phyloP scores from a whole-genome alignment of 1,140 invertebrate species.

The Cotesia glomerata region DNA sequence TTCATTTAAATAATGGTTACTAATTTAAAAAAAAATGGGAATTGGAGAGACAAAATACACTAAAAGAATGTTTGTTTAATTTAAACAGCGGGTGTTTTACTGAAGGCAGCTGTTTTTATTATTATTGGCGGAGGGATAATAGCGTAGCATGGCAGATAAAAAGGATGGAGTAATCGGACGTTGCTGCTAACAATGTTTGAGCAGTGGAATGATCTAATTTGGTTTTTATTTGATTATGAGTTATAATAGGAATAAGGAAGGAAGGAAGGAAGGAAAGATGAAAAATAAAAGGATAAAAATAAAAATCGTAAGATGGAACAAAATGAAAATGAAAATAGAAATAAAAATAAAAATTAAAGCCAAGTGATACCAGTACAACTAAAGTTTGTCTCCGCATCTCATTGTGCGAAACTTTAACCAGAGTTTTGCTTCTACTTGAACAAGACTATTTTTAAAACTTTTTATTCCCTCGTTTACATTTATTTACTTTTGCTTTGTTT shows the following conservation, averaged over 20 bases:
- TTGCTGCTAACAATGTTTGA: slow-evolving; percentile 4
- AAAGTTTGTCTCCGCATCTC: slow-evolving; percentile 7
- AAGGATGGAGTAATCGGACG: neutral
- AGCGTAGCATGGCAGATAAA: neutral
- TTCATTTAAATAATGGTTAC: too few relatives aligned
- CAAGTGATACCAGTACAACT: neutral
- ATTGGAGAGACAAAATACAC: neutral
- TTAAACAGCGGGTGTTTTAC: neutral
- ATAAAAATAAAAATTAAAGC: neutral
- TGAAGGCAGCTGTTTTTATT: neutral
- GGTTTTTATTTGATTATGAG: slow-evolving; percentile 3
- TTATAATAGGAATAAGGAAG: neutral
- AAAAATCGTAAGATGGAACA: neutral
- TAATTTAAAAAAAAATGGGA: too few relatives aligned
- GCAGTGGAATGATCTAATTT: neutral
- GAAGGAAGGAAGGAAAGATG: neutral
- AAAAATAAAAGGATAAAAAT: neutral
- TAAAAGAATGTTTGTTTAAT: neutral
- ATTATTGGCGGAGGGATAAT: neutral
- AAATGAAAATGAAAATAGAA: too few relatives aligned
- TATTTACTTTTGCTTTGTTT: too few relatives aligned
- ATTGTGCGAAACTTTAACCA: neutral
- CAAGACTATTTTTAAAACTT: too few relatives aligned
- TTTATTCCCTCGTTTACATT: too few relatives aligned
- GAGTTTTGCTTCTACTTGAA: neutral